phyloP scores from a whole-genome alignment of 2,113 vertebrate species.

The Gallinago undulata region DNA sequence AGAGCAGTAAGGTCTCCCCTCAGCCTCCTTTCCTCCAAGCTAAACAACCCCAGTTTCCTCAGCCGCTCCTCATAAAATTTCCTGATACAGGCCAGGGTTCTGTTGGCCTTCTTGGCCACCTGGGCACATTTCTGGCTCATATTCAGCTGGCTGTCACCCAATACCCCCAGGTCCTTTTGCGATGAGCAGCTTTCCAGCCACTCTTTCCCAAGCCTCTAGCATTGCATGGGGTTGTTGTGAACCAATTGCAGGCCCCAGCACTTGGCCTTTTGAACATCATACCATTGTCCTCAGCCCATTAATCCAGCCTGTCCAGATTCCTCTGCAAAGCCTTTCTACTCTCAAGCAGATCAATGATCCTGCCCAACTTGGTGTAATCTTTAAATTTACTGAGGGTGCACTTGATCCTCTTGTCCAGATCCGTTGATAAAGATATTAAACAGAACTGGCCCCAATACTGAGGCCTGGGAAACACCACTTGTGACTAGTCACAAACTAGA shows the following conservation, averaged over 20 bases:
- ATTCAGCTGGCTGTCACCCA: background rate
- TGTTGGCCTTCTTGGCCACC: background rate
- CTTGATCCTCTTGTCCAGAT: background rate
- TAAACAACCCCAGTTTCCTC: background rate
- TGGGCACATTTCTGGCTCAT: background rate
- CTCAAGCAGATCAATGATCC: background rate
- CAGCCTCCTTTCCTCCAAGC: background rate
- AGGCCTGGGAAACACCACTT: background rate
- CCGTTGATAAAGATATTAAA: background rate
- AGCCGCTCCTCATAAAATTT: background rate
- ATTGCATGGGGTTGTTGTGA: background rate
- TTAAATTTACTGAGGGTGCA: background rate
- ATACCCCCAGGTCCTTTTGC: background rate
- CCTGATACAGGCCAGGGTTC: background rate
- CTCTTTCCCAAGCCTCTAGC: background rate
- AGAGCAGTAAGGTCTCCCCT: background rate
- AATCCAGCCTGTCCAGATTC: background rate
- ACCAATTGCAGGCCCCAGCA: background rate
- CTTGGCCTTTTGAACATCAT: background rate
- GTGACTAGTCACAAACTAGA: rapidly evolving
- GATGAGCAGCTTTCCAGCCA: background rate
- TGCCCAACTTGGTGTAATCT: rapidly evolving
- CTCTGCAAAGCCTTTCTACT: background rate
- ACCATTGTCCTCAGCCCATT: rapidly evolving
- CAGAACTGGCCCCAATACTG: background rate